These are phyloP conservation scores for Cydia strobilella DNA, from an alignment of 1,140 invertebrate genomes.

Conservation along the genomic window DNA sequence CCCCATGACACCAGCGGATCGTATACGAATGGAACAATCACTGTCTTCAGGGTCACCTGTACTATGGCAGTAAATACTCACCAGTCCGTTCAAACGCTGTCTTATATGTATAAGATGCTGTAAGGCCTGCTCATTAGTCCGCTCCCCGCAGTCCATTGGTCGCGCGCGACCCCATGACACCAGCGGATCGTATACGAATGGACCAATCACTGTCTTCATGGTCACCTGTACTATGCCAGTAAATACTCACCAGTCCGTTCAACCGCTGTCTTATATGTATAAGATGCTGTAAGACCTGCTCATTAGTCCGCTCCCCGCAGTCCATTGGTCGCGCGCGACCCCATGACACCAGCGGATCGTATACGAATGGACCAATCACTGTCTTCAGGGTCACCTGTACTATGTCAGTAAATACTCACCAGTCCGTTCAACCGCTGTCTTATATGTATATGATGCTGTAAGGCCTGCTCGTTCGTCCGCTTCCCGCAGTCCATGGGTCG, in stretches of 20 bases:
- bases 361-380: constrained; percentile 96
- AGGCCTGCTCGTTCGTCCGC: constrained; percentile 87
- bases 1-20: constrained; percentile 91
- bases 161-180: constrained; percentile 44
- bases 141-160: constrained; percentile 69
- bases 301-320: constrained; percentile 83
- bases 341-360: constrained; percentile 92
- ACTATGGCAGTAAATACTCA: constrained; percentile 81
- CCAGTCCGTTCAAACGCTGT: constrained; percentile 90
- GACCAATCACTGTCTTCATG: constrained; percentile 93
- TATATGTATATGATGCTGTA: constrained; percentile 90
- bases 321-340: constrained; percentile 54
- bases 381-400: constrained; percentile 91
- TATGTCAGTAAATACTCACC: too few species aligned
- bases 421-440: too few species aligned
- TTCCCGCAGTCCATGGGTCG: constrained; percentile 75
- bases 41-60: constrained; percentile 90
- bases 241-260: constrained; percentile 88
- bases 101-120: constrained; percentile 92
- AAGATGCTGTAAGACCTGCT: constrained; percentile 90
- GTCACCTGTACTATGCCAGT: constrained; percentile 81
- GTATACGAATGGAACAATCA: constrained; percentile 97
- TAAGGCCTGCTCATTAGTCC: too few species aligned
- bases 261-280: constrained; percentile 91
- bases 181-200: constrained; percentile 98